Evolutionary conservation across 1,140 invertebrate genomes (phyloP).

Genomic region (Oncopodura yosiiana): DNA sequence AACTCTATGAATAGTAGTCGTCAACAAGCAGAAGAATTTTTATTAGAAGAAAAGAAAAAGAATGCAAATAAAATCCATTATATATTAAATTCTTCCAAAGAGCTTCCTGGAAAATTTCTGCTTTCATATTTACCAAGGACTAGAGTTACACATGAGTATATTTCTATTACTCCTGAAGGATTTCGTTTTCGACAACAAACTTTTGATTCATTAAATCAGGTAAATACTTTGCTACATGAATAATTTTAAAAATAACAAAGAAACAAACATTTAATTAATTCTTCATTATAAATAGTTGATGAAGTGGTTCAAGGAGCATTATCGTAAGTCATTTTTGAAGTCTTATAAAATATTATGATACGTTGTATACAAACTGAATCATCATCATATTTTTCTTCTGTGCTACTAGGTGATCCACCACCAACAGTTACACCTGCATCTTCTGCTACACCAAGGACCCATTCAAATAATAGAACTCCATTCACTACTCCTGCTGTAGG

Average conservation of each 20-base stretch:
- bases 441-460: constrained; percentile 27
- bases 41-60: constrained; percentile 75
- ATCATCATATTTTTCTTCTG: not conserved
- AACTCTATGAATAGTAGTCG: constrained; percentile 58
- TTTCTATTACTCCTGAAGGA: constrained; percentile 84
- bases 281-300: too few relatives aligned
- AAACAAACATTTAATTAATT: too few relatives aligned
- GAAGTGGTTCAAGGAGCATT: constrained; percentile 97
- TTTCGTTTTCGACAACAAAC: constrained; percentile 79
- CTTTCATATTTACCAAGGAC: constrained; percentile 83
- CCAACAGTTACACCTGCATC: constrained; percentile 19
- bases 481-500: constrained; percentile 17
- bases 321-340: constrained; percentile 63
- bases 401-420: not conserved
- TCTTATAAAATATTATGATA: constrained; percentile 5
- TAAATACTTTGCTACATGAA: too few relatives aligned
- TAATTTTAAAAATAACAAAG: too few relatives aligned
- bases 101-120: constrained; percentile 89
- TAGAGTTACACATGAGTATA: constrained; percentile 77
- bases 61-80: constrained; percentile 85
- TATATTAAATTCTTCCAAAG: constrained; percentile 72
- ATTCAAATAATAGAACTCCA: constrained; percentile 28
- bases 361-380: too few relatives aligned
- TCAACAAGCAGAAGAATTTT: constrained; percentile 74
- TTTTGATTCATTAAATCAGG: constrained; percentile 73